phyloP scores from a whole-genome alignment of 2,797 vertebrate species.

The Manis crassicaudata region DNA sequence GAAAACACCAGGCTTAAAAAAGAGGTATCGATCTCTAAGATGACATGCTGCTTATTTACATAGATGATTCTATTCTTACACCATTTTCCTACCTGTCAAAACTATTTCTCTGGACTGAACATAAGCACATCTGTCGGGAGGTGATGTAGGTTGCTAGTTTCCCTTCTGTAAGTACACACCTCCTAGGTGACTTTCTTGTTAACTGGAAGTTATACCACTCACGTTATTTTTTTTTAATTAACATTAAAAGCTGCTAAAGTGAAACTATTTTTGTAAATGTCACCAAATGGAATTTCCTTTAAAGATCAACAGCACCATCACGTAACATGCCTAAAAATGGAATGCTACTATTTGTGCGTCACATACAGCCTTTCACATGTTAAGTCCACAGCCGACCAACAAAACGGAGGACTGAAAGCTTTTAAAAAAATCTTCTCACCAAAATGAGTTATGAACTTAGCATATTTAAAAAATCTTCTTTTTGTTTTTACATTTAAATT shows the following conservation, averaged over 20 bases:
- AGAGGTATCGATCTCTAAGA: neutral
- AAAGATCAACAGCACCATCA: constrained; percentile 74
- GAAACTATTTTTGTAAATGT: constrained; percentile 78
- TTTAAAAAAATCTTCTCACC: neutral
- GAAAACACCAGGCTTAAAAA: neutral
- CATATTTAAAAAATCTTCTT: neutral
- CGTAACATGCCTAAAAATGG: constrained; percentile 52
- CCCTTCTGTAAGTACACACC: neutral
- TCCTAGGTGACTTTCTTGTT: neutral
- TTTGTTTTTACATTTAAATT: neutral
- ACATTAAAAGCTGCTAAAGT: constrained; percentile 72
- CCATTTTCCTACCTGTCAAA: neutral
- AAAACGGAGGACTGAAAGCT: neutral
- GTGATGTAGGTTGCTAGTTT: neutral
- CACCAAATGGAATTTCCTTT: constrained; percentile 75
- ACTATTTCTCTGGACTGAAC: neutral
- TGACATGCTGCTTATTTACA: neutral
- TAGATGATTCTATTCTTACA: neutral
- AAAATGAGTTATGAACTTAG: constrained; percentile 25
- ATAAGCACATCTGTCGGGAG: neutral
- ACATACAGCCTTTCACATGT: constrained; percentile 11
- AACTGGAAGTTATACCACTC: neutral
- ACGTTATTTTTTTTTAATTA: constrained; percentile 60
- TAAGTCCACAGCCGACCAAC: neutral
- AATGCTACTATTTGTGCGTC: constrained; percentile 60